These are phyloP conservation scores for Tetraneura akinire DNA, from an alignment of 1,140 invertebrate species.

Conservation along the genomic window DNA sequence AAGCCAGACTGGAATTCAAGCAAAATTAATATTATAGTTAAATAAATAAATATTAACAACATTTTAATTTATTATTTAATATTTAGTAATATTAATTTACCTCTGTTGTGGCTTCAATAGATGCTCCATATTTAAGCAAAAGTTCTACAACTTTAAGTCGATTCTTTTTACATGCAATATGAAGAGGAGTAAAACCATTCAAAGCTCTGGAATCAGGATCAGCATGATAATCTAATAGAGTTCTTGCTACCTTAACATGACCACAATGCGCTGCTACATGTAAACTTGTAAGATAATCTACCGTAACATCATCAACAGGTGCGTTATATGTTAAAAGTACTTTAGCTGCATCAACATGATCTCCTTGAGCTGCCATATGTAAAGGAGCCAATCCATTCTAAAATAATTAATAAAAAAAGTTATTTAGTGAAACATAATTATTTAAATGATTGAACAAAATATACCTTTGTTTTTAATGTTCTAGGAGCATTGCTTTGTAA, in stretches of 20 bases:
- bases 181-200: conserved; percentile 97
- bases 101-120: conserved; percentile 84
- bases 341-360: conserved; percentile 93
- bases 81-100: conserved; percentile 58
- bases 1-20: conserved; percentile 74
- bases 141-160: conserved; percentile 95
- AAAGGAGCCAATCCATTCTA: conserved; percentile 87
- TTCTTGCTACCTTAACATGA: conserved; percentile 91
- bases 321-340: conserved; percentile 90
- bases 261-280: conserved; percentile 96
- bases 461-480: conserved; percentile 94
- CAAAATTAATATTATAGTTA: conserved; percentile 40
- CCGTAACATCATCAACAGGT: conserved; percentile 95
- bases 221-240: conserved; percentile 89
- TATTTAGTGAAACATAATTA: background rate
- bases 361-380: conserved; percentile 94
- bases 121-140: conserved; percentile 92
- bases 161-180: conserved; percentile 99
- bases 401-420: conserved; percentile 53
- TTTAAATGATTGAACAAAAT: background rate
- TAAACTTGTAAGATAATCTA: conserved; percentile 94
- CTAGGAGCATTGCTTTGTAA: conserved; percentile 91
- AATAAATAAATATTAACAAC: conserved; percentile 36
- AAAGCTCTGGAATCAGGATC: conserved; percentile 95
- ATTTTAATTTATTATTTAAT: no score